Conservation (phyloP, 2,888 invertebrate species). For the Eretmocerus hayati region DNA sequence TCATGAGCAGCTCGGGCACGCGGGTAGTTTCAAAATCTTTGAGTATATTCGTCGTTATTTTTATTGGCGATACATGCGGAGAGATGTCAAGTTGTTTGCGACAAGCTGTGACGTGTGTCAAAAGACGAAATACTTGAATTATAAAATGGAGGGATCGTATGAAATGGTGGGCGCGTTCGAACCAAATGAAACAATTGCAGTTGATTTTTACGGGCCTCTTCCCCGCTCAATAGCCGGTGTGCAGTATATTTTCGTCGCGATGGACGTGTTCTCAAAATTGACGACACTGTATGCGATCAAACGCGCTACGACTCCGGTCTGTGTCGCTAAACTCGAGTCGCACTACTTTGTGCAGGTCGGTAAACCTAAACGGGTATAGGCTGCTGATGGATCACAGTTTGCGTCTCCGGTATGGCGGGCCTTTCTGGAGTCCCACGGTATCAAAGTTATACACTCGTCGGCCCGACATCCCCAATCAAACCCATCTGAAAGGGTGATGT, state of each 20-base stretch:
- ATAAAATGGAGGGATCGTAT: neutral
- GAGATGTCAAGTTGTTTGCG: neutral
- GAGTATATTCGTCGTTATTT: neutral
- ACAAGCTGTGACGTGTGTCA: slow-evolving; percentile 1
- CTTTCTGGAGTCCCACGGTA: neutral
- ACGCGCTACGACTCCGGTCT: neutral
- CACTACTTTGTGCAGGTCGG: neutral
- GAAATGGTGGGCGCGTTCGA: neutral
- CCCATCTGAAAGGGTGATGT: slow-evolving; percentile 2
- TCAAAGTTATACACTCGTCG: neutral
- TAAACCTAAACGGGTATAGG: neutral
- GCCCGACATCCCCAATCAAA: slow-evolving; percentile 3
- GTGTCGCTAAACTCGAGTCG: neutral
- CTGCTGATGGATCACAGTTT: slow-evolving; percentile 4
- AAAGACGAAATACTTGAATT: neutral
- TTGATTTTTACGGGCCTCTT: slow-evolving; percentile 7
- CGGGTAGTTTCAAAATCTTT: slow-evolving; percentile 1
- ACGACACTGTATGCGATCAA: neutral
- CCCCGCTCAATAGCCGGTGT: slow-evolving; percentile 2
- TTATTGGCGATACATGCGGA: neutral
- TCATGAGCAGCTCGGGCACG: slow-evolving; percentile 3
- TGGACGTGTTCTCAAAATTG: slow-evolving; percentile 1
- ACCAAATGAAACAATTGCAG: neutral
- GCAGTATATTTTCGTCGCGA: neutral
- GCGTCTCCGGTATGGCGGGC: neutral